Evolutionary conservation across 2,888 invertebrate genomes (phyloP), one percentile per base, ranked within the genome.

Genomic region (Anticlea derivata): DNA sequence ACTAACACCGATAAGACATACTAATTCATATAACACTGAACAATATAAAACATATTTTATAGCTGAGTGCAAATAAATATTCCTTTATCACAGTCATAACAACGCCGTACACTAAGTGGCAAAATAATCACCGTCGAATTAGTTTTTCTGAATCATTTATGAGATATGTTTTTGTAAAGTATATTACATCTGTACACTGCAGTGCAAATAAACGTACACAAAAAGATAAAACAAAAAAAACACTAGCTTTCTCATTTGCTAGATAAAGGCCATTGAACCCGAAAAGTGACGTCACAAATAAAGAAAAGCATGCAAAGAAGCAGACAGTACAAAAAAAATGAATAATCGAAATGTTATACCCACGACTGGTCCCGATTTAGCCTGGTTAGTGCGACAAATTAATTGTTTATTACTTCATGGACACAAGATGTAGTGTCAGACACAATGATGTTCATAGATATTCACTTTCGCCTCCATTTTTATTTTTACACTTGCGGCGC

Each of bases 231-330:
- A 39, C 27, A 52, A 38, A 46, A 35, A 53, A 41, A 45, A 31
- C 30, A 44, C 39, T 52, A 54, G 50, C 40, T 11, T 24, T 35
- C 12, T 30, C 43, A 40, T 30, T 38, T 23, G 56, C 30, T 44
- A 56, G 46, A 17, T 56, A 44, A 45, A 50, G 35, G 43, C 40
- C 50, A 49, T 51, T 47, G 55, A 51, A 50, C 41, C 45, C 37
- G 48, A 37, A 48, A 43, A 45, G 43, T 61, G 68, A 78, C 74
- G 66, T 68, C 69, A 78, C 73, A 73, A 13, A 10, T 48, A 63
- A 58, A 57, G 54, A 65, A 78, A 75, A 68, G 73, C 84, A 84
- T 80, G 80, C 86, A 81, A 72, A 80, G 78, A 84, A 83, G 82
- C 86, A 78, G 77, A 84, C 50, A 62, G 50, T 61, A 73, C 71